These are phyloP conservation scores for Phataginus tricuspis DNA, from an alignment of 2,797 vertebrate species.

Conservation along the genomic window DNA sequence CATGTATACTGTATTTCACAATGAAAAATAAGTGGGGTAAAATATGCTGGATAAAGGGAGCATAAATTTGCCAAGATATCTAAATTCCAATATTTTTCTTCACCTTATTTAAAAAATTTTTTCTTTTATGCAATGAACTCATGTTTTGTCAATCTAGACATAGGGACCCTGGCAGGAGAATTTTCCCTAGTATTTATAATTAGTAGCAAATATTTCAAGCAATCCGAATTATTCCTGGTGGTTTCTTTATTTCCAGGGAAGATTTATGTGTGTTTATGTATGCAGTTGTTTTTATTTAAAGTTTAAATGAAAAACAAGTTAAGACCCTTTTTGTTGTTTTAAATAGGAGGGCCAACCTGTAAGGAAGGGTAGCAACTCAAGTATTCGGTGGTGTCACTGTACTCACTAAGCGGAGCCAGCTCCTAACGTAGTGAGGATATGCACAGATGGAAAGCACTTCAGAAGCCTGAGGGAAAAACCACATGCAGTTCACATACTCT, in stretches of 20 bases:
- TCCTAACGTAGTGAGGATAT: neutral
- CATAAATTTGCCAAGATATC: neutral
- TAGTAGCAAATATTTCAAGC: neutral
- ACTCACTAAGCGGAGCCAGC: constrained; percentile 21
- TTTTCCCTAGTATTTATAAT: neutral
- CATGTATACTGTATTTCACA: neutral
- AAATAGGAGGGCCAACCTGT: neutral
- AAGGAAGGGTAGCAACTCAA: neutral
- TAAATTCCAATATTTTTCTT: neutral
- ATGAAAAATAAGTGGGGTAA: neutral
- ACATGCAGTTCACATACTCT: neutral
- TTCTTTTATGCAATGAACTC: neutral
- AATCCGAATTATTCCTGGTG: neutral
- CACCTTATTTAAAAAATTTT: neutral
- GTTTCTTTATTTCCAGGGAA: neutral
- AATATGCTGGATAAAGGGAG: neutral
- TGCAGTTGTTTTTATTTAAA: neutral
- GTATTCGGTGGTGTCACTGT: neutral
- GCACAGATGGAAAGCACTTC: constrained; percentile 42
- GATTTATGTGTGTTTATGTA: too few species aligned
- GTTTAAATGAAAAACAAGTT: neutral
- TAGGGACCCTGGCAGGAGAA: neutral
- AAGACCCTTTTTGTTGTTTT: neutral
- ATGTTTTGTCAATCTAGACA: neutral
- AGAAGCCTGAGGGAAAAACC: neutral